These are phyloP conservation scores for Limnephilus marmoratus DNA, from an alignment of 2,888 invertebrate genomes.

Conservation along the genomic window DNA sequence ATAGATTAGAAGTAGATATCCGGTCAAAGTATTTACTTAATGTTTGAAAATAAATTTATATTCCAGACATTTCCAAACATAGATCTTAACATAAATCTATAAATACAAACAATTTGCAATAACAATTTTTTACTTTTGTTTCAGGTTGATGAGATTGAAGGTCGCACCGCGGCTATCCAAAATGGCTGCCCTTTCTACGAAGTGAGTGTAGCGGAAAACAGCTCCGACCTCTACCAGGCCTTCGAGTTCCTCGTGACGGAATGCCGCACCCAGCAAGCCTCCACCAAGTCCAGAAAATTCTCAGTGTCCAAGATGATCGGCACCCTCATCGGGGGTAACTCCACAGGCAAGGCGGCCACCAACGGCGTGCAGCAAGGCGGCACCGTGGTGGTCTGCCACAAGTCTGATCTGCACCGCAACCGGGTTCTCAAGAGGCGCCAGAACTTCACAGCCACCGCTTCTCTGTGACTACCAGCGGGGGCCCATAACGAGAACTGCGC, in stretches of 20 bases:
- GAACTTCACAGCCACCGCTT: conserved; percentile 80
- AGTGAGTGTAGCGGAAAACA: conserved; percentile 89
- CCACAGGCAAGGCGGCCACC: conserved; percentile 67
- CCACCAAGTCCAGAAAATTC: conserved; percentile 83
- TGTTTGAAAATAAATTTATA: background rate
- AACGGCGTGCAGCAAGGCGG: conserved; percentile 70
- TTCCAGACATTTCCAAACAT: background rate
- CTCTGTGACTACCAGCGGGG: conserved; percentile 79
- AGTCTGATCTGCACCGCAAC: conserved; percentile 78
- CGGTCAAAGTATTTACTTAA: background rate
- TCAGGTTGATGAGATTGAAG: conserved; percentile 86
- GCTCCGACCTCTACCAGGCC: conserved; percentile 84
- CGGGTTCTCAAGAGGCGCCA: conserved; percentile 78
- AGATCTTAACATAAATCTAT: background rate
- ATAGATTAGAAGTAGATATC: background rate
- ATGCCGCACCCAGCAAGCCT: conserved; percentile 75
- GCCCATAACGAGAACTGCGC: conserved; percentile 72
- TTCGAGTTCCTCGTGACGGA: conserved; percentile 84
- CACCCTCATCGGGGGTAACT: conserved; percentile 79
- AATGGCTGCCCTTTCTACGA: conserved; percentile 87
- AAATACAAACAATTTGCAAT: background rate
- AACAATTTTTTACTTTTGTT: conserved; percentile 45
- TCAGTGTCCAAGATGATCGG: conserved; percentile 89
- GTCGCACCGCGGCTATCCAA: conserved; percentile 81
- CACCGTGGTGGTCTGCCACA: conserved; percentile 79